Evolutionary conservation across 1,140 invertebrate genomes (phyloP), one percentile per base, ranked within the genome.

Genomic region (Cotesia typhae): DNA sequence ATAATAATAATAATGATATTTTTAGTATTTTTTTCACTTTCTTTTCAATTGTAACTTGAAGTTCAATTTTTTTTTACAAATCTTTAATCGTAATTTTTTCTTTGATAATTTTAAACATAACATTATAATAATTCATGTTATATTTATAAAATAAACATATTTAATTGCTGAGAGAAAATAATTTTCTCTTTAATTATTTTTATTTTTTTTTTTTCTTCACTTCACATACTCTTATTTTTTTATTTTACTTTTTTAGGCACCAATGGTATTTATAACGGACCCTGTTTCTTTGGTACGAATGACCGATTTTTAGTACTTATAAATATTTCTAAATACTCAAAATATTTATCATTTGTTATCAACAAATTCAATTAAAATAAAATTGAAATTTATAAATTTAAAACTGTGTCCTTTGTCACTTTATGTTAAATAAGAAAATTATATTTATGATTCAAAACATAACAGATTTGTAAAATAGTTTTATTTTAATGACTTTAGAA

Each of bases 241-340:
- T 14, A 81, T 59, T 66, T 53, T 28, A 28, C 20, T 28, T 79
- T 81, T 86, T 86, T 85, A 87, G 85, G 85, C 85, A 86, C 85
- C 85, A 86, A 87, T 87, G 85, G 85, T 87, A 86, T 41, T 41
- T 41, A 41, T 86, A 80, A 60, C 84, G 84, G 84, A 87, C 86
- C 86, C 86, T 87, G 86, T 87, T 85, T 87, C 86, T 87, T 87
- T 87, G 86, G 86, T 87, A 86, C 86, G 81, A 84, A 86, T 78
- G 83, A 87, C 85, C 85, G 85, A 87, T 84, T 83, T 83, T 81
- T 80, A 53, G 68, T 70, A 64, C 71, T 74, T 53, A 72, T 70
- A 55, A 28, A 74, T 41, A 41, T 41, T 41, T 41, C 20, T 41
- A 73, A 71, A 74, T 74, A 74, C 67, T 72, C 70, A 73, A 65